Evolutionary conservation across 2,888 invertebrate genomes (phyloP), one percentile per base, ranked within the genome.

Genomic region (Carterocephalus palaemon): DNA sequence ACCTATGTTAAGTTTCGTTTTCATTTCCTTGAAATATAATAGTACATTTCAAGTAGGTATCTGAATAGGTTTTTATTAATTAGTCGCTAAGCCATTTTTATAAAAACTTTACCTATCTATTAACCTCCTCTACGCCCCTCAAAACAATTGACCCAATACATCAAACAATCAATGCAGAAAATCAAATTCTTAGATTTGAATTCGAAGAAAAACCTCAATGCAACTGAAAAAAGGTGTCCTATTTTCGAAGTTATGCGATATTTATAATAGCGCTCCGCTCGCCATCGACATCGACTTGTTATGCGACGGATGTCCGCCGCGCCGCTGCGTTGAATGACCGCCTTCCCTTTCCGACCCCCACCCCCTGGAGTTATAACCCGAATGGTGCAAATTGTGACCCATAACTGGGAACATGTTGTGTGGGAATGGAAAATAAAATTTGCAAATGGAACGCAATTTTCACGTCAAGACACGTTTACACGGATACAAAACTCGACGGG

Each of bases 221-320:
- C 33, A 22, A 23, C 10, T 28, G 29, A 45, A 51, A 49, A 47
- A 32, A 15, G 47, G 32, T 48, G 51, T 48, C 34, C 52, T 53
- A 57, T 75, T 76, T 74, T 70, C 59, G 62, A 75, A 74, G 69
- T 67, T 70, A 69, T 73, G 74, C 74, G 62, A 75, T 77, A 74
- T 80, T 73, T 74, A 77, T 80, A 81, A 79, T 76, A 73, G 75
- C 68, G 69, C 64, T 64, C 60, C 59, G 60, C 56, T 59, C 71
- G 66, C 70, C 77, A 62, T 77, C 76, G 76, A 78, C 82, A 83
- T 82, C 81, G 84, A 83, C 82, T 87, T 87, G 87, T 86, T 87
- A 87, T 86, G 84, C 87, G 84, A 83, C 86, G 86, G 87, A 87
- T 77, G 87, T 87, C 86, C 87, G 87, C 77, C 80, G 84, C 83